Conservation (phyloP, 2,113 vertebrate genomes). For the Mesoclemmys tuberculata region DNA sequence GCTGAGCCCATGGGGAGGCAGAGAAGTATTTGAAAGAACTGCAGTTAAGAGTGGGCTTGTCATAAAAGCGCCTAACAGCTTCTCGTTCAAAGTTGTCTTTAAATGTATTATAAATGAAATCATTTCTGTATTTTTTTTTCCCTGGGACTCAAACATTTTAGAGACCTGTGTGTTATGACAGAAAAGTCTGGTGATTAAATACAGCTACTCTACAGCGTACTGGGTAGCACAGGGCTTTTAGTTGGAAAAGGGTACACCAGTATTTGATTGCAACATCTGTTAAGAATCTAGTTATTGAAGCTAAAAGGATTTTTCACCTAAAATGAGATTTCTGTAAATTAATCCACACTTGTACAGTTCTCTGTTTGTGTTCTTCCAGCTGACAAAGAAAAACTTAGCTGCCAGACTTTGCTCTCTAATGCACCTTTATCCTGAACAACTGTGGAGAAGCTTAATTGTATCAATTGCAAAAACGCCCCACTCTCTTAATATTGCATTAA, state of each 20-base stretch:
- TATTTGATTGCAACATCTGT: constrained; percentile 34
- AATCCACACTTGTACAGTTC: constrained; percentile 34
- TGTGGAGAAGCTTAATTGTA: neutral
- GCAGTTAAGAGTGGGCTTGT: too few species aligned
- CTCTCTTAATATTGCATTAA: neutral
- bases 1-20: neutral
- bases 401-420: neutral
- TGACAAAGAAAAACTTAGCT: constrained; percentile 43
- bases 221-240: neutral
- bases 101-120: neutral
- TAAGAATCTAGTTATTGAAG: constrained; percentile 45
- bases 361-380: constrained; percentile 5
- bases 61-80: too few species aligned
- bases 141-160: neutral
- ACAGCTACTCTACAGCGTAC: neutral
- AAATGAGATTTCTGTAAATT: constrained; percentile 51
- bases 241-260: neutral
- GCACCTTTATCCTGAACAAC: constrained; percentile 11
- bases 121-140: neutral
- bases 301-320: constrained; percentile 41
- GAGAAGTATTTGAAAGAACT: neutral
- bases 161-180: neutral
- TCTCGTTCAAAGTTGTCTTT: constrained; percentile 25
- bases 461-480: neutral
- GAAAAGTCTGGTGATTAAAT: neutral